phyloP scores from a whole-genome alignment of 2,888 invertebrate genomes.

The Volucella bombylans region DNA sequence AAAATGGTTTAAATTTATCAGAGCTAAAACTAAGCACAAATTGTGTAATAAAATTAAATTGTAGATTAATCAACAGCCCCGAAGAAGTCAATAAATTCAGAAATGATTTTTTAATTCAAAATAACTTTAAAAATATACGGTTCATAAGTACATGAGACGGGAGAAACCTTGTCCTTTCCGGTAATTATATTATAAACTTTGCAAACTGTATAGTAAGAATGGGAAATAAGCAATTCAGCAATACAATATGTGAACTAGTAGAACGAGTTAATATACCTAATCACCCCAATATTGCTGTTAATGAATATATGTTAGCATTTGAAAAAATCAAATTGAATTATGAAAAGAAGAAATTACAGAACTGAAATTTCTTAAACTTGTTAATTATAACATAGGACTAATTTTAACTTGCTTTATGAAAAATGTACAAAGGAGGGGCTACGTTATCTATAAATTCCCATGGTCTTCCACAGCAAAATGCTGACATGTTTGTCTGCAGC shows the following conservation, averaged over 20 bases:
- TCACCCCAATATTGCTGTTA: neutral
- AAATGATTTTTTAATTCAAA: no score
- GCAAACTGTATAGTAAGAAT: neutral
- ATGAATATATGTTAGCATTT: neutral
- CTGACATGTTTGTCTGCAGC: neutral
- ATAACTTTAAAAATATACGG: no score
- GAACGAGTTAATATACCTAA: conserved; percentile 1
- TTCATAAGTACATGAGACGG: conserved; percentile 3
- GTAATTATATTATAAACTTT: conserved; percentile 5
- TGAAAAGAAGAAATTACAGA: no score
- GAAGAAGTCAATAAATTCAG: no score
- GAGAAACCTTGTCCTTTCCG: neutral
- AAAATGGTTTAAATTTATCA: no score
- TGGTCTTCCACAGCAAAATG: neutral
- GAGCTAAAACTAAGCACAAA: no score
- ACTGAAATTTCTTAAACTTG: neutral
- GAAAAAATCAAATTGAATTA: no score
- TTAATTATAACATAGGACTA: neutral
- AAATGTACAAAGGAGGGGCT: neutral
- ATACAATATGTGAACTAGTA: conserved; percentile 1
- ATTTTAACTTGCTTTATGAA: neutral
- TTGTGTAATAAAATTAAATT: no score
- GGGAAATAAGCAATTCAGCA: conserved; percentile 11
- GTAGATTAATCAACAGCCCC: conserved; percentile 2
- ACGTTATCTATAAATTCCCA: neutral